A percentile compares a stretch with the other conserved stretches of the same genome.
phyloP scores from a whole-genome alignment of 2,888 invertebrate genomes.

The Sipunculus nudus region DNA sequence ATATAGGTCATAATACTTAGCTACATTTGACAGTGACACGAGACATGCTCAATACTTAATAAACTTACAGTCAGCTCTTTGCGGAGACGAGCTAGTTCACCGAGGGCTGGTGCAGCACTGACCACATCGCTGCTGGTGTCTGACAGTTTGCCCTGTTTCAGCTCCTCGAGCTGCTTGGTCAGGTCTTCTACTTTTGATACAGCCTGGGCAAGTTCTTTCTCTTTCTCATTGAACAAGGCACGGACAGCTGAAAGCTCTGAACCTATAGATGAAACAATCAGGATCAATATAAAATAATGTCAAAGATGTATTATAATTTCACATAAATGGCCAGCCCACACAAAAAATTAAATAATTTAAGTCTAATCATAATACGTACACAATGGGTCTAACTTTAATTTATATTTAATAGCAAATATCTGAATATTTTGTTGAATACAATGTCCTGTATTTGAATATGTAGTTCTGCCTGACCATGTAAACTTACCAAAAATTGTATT shows the following conservation, averaged over 20 bases:
- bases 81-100: conserved; percentile 90
- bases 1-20: too few species aligned
- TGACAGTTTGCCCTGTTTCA: conserved; percentile 71
- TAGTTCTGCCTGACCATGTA: too few species aligned
- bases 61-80: too few species aligned
- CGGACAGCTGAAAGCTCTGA: conserved; percentile 96
- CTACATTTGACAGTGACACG: too few species aligned
- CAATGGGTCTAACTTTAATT: too few species aligned
- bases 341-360: not conserved
- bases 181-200: conserved; percentile 97
- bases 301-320: not conserved
- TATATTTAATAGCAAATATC: too few species aligned
- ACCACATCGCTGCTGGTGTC: conserved; percentile 45
- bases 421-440: too few species aligned
- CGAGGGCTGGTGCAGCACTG: conserved; percentile 65
- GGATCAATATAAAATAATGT: not conserved
- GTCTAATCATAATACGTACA: too few species aligned
- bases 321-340: not conserved
- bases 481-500: too few species aligned
- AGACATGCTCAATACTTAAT: too few species aligned
- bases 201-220: conserved; percentile 95
- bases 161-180: conserved; percentile 91
- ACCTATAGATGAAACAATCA: conserved; percentile 45
- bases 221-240: conserved; percentile 95
- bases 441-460: too few species aligned